Evolutionary conservation across 2,113 vertebrate species (phyloP), one percentile per base, ranked within the genome.

Genomic region (Pachypanchax playfairii): DNA sequence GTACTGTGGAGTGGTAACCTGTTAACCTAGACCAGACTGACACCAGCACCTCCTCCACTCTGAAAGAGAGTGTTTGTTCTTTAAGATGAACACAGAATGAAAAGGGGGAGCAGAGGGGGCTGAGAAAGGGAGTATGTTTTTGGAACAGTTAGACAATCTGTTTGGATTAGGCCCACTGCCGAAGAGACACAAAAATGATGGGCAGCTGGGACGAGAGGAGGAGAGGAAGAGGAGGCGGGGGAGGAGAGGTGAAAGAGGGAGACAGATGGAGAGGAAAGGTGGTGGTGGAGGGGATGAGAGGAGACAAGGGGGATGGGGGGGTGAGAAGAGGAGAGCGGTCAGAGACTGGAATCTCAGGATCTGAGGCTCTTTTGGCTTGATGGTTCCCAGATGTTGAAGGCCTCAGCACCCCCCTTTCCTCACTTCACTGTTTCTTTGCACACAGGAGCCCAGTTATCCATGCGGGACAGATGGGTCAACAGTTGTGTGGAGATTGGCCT

Each of bases 321-420:
- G 35, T 53, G 55, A 63, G 73, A 64, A 50, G 79, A 68, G 79
- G 59, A 75, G 74, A 78, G 33, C 81, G 73, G 81, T 79, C 68
- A 72, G 81, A 83, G 84, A 46, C 81, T 75, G 75, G 85, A 83
- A 85, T 85, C 74, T 88, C 82, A 86, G 88, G 88, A 89, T 81
- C 83, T 87, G 69, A 84, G 63, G 79, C 80, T 79, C 78, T 81
- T 74, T 77, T 83, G 77, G 79, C 85, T 89, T 92, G 92, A 94
- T 94, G 89, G 86, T 88, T 94, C 91, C 93, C 93, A 94, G 93
- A 94, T 94, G 93, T 92, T 90, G 67, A 31, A 29, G 73, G 64
- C 83, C 87, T 84, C 79, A n/a, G n/a, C 73, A 20, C 70, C 56
- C 31, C 61, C 70, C 83, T 18, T 67, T 80, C 83, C 62, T 55